Evolutionary conservation across 2,797 vertebrate genomes (phyloP), one percentile per base, ranked within the genome.

Genomic region (Gymnocypris eckloni): DNA sequence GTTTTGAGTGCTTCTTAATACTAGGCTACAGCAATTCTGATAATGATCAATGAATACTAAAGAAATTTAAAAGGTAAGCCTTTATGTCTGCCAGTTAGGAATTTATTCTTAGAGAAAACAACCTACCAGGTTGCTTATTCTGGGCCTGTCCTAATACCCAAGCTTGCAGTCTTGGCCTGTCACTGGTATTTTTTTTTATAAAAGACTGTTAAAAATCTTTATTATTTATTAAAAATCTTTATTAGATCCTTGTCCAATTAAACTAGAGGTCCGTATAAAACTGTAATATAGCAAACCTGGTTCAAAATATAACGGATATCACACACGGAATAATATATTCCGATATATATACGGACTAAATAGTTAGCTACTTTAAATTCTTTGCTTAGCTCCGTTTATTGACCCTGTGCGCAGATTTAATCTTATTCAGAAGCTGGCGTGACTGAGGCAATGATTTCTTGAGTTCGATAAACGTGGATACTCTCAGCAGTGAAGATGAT

Each of bases 381-480:
- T 69, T 66, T 67, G 59, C 73, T 83, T 45, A 45, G 54, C n/a
- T 75, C 81, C 3, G 7, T 73, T 82, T 82, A 72, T 43, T 79
- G 75, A 79, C 83, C 83, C 54, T 78, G n/a, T 71, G 66, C 54
- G 25, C 43, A 72, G 25, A 79, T 79, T 39, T 28, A 25, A 73
- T 71, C 77, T 85, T 79, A 79, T 79, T 85, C 52, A 72, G 67
- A 61, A 64, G 84, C 67, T 50, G 71, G 41, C 12, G 18, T 83
- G 70, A 79, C 56, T 28, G 67, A 79, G 75, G 64, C 83, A 84
- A 84, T 52, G 77, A 85, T 72, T 79, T 85, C 18, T 72, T n/a
- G 37, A 61, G 84, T 80, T 85, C 54, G 15, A 85, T 80, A 80
- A 85, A 72, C 33, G 41, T n/a, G 11, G 43, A 85, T 72, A 25